Base-by-base conservation (phyloP, 2,797 vertebrate genomes). In the Cyclopterus lumpus region DNA sequence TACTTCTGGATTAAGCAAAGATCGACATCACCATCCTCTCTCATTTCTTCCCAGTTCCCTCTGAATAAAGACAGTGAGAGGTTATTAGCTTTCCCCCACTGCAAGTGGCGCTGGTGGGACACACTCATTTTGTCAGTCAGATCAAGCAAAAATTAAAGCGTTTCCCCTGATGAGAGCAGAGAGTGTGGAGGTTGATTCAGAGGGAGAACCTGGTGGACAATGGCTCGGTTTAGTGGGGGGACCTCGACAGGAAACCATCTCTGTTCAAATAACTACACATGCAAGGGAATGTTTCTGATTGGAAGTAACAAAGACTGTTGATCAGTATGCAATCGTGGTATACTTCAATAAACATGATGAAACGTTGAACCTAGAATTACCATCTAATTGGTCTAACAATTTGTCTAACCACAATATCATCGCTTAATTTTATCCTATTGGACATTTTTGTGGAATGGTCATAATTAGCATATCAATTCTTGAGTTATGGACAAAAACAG, bases 111-210 rank as follows among this genome's bases (percentile, higher is more conserved):
- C 73, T 51, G 34, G 42, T 0, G 24, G 68, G 57, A 84, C 66
- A 40, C 81, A 67, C 75, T 86, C 65, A 48, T 53, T 85, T 85
- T 57, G 22, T 49, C 49, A 12, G 4, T 51, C 58, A 67, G 83
- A 84, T 73, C 67, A 79, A 87, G 77, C 77, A 72, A 73, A 84
- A 82, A 85, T 71, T 38, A 73, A 84, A 84, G 78, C 79, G 67
- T 65, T 54, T 82, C 70, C 46, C 81, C 79, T 64, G 57, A 71
- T 67, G 71, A 48, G 54, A 80, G 73, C 54, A 18, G 46, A 54
- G 71, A 70, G 73, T 4, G 44, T 49, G 46, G n/a, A 65, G 32
- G 71, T 54, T 28, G 67, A 79, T 72, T 3, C 49, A 53, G 48
- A 57, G 38, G 73, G 54, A 38, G 64, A 75, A 70, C 30, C 32